A percentile compares a stretch with the other conserved stretches of the same genome.
Evolutionary conservation across 2,797 vertebrate genomes (phyloP).

Genomic region (Platalea minor): DNA sequence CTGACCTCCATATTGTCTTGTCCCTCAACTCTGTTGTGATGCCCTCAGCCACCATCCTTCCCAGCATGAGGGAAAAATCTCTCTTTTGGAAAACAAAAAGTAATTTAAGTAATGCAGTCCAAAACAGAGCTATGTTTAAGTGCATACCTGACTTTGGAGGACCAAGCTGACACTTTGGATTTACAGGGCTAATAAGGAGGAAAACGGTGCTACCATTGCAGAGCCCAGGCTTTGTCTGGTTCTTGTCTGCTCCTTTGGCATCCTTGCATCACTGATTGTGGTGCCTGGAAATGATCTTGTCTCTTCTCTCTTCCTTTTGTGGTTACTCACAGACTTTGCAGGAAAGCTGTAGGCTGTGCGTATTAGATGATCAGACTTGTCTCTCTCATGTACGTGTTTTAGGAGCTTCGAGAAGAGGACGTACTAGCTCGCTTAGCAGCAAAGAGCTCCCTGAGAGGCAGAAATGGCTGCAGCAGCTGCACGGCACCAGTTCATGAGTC

Average conservation of each 20-base stretch:
- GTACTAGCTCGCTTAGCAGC: neutral
- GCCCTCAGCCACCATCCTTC: neutral
- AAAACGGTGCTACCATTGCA: neutral
- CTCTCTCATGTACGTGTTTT: neutral
- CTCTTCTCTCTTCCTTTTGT: neutral
- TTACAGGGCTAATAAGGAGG: neutral
- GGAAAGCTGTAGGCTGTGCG: neutral
- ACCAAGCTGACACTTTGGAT: neutral
- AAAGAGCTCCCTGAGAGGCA: neutral
- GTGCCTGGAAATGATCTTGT: neutral
- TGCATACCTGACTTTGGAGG: neutral
- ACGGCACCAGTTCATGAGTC: neutral
- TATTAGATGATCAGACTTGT: neutral
- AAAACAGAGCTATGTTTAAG: neutral
- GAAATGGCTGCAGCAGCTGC: neutral
- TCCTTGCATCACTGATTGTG: neutral
- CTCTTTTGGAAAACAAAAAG: neutral
- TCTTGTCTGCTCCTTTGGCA: neutral
- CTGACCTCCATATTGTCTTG: neutral
- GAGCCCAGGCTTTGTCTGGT: neutral
- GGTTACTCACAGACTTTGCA: neutral
- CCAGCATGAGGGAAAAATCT: neutral
- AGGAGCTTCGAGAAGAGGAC: neutral
- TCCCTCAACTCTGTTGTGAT: neutral
- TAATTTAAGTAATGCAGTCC: neutral